A percentile compares a stretch with the other conserved stretches of the same genome.
Conservation (phyloP, 2,888 invertebrate species). For the Caenorhabditis sp. region DNA sequence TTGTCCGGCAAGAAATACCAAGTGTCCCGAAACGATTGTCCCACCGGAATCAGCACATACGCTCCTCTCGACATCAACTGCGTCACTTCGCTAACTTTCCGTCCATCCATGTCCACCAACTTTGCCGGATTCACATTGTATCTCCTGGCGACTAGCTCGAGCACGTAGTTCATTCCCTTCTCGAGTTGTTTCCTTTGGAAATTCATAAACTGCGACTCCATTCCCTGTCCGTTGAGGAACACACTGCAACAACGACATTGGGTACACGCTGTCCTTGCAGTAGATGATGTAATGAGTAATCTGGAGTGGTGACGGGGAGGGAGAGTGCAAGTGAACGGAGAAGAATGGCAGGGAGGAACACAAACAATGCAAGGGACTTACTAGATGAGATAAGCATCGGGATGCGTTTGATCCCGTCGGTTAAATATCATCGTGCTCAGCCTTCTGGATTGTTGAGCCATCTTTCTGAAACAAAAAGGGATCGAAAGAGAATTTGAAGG, state of each 20-base stretch:
- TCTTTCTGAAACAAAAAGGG: constrained; percentile 49
- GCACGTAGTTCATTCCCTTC: constrained; percentile 76
- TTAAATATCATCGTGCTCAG: constrained; percentile 75
- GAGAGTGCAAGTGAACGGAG: background rate
- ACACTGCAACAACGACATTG: constrained; percentile 71
- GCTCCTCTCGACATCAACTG: constrained; percentile 79
- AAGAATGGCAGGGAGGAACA: background rate
- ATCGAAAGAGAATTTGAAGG: background rate
- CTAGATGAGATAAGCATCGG: constrained; percentile 79
- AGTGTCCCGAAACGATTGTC: constrained; percentile 78
- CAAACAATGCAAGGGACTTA: constrained; percentile 40
- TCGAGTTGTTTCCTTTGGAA: constrained; percentile 77
- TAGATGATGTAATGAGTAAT: constrained; percentile 44
- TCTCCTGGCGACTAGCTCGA: constrained; percentile 75
- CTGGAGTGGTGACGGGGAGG: background rate
- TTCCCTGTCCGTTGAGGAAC: constrained; percentile 79
- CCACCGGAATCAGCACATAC: constrained; percentile 78
- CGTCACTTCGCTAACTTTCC: constrained; percentile 70
- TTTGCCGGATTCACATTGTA: constrained; percentile 76
- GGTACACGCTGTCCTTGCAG: no score
- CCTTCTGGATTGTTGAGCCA: constrained; percentile 61
- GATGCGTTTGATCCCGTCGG: constrained; percentile 76
- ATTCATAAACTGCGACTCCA: constrained; percentile 76
- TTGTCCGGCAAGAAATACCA: constrained; percentile 81
- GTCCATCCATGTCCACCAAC: constrained; percentile 78